phyloP scores from a whole-genome alignment of 2,797 vertebrate genomes.

The Malurus leucopterus region DNA sequence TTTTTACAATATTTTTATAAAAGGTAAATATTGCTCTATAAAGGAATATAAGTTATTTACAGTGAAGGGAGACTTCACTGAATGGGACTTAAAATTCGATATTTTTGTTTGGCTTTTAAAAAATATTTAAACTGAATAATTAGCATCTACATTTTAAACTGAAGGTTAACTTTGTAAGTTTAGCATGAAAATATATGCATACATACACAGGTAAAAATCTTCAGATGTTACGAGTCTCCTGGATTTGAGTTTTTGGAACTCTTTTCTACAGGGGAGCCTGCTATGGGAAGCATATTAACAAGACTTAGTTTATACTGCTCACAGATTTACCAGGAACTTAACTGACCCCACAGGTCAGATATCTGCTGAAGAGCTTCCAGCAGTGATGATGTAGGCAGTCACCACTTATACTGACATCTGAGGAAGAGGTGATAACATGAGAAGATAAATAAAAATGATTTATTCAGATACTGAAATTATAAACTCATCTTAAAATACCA shows the following conservation, averaged over 20 bases:
- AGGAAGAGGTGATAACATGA: neutral
- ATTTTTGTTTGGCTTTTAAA: neutral
- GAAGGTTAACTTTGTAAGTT: neutral
- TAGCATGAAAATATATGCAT: neutral
- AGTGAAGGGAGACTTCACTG: neutral
- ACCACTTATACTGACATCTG: neutral
- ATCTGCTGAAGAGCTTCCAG: neutral
- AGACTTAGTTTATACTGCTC: neutral
- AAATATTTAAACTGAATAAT: neutral
- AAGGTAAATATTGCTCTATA: neutral
- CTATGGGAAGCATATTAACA: neutral
- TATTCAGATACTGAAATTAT: neutral
- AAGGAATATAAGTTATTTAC: neutral
- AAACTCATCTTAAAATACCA: neutral
- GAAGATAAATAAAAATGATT: neutral
- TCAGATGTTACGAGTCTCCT: neutral
- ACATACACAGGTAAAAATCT: neutral
- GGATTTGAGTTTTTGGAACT: neutral
- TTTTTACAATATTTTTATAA: neutral
- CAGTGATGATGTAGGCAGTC: neutral
- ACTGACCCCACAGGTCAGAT: neutral
- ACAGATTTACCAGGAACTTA: neutral
- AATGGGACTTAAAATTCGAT: neutral
- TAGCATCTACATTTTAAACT: neutral
- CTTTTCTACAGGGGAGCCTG: neutral